Base-by-base conservation (phyloP, 1,140 invertebrate genomes). In the Thaumatotibia leucotreta region DNA sequence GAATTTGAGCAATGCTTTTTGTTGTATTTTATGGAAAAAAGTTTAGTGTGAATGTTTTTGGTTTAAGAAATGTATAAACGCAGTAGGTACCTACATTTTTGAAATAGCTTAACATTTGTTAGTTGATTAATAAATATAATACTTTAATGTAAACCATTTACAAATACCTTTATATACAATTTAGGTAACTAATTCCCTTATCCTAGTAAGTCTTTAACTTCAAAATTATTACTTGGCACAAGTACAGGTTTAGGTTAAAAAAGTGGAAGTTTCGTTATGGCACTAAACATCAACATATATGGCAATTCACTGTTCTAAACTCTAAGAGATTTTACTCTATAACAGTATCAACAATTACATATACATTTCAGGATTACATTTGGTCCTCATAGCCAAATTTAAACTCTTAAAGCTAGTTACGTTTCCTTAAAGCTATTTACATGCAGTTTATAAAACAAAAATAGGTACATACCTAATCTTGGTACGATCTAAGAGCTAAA, bases 311-410 rank as follows among this genome's bases (percentile, higher is more conserved):
- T 54, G 22, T 54, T 24, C 22, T 54, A 54, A 1, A 2, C 50
- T 54, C n/a, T n/a, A n/a, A 54, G 50, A 23, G 6, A 54, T 14
- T 50, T 54, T 10, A 27, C 23, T 27, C n/a, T 27, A 58, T 58
- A 58, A 58, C 52, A 58, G 52, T 58, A 27, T 27, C 24, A 58
- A 58, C 52, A 58, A 58, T 58, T 58, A 58, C 24, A 58, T 52
- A 58, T 14, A 58, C 24, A 45, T 58, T 58, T 58, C 52, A 58
- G 11, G 52, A 29, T 58, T 58, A 58, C 24, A 58, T 58, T 58
- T 58, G 52, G 52, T 58, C 52, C 52, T 58, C 52, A 58, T 58
- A 27, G 52, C 52, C 52, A 58, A 58, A 58, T 14, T 27, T 14
- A 45, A 39, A 39, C 4, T 45, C 39, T 45, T 45, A 45, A 8